phyloP scores from a whole-genome alignment of 2,113 vertebrate genomes.

The Tachuris rubrigastra region DNA sequence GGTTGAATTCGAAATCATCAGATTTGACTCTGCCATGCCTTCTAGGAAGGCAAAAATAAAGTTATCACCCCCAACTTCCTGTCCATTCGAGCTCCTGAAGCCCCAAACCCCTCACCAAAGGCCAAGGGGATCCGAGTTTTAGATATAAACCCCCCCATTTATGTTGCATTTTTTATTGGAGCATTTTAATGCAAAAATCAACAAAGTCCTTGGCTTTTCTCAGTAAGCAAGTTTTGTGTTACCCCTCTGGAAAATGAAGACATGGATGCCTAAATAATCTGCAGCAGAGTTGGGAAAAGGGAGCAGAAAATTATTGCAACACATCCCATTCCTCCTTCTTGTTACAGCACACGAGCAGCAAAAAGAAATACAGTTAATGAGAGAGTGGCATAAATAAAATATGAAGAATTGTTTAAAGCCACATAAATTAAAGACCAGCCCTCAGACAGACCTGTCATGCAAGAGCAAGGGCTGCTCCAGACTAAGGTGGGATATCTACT shows the following conservation, averaged over 20 bases:
- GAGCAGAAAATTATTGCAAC: background rate
- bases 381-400: background rate
- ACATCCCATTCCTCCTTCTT: background rate
- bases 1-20: background rate
- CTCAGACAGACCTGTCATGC: background rate
- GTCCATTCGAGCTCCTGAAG: fast-evolving
- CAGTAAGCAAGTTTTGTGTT: background rate
- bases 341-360: background rate
- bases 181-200: background rate
- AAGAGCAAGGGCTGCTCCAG: background rate
- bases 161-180: too few relatives aligned
- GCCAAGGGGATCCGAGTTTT: background rate
- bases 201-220: background rate
- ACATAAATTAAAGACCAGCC: background rate
- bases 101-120: background rate
- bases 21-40: background rate
- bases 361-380: background rate
- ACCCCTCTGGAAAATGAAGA: background rate
- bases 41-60: background rate
- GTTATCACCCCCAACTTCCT: too few relatives aligned
- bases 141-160: background rate
- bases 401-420: background rate
- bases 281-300: background rate
- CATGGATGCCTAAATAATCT: background rate
- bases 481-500: background rate